Conservation (phyloP, 2,797 vertebrate genomes). For the Sebastes itinus region DNA sequence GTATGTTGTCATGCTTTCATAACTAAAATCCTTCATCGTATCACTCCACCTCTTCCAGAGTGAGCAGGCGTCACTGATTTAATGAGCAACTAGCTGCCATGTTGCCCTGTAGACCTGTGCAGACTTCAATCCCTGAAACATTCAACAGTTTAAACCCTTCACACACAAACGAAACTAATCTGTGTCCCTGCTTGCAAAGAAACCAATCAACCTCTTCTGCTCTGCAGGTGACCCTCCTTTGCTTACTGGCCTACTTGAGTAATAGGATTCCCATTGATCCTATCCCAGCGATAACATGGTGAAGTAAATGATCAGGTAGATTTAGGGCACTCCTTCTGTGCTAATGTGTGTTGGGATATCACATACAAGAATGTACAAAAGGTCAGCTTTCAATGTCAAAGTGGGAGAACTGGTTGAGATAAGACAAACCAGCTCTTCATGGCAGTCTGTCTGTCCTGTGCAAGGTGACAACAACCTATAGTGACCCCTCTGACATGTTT, state of each 20-base stretch:
- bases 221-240: conserved; percentile 39
- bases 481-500: conserved; percentile 27
- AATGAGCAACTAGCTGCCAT: conserved; percentile 21
- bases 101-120: conserved; percentile 16
- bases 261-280: conserved; percentile 74
- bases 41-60: neutral
- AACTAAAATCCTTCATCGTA: neutral
- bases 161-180: neutral
- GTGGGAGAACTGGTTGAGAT: neutral
- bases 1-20: neutral
- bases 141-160: conserved; percentile 22
- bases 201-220: conserved; percentile 30
- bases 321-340: conserved; percentile 31
- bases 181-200: conserved; percentile 4
- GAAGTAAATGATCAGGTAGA: conserved; percentile 35
- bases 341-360: conserved; percentile 21
- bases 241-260: conserved; percentile 61
- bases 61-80: conserved; percentile 25
- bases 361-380: conserved; percentile 39
- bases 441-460: neutral
- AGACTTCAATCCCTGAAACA: conserved; percentile 3
- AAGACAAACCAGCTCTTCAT: neutral
- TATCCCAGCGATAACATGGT: conserved; percentile 23
- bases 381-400: conserved; percentile 69
- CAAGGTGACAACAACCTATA: conserved; percentile 17